Base-by-base conservation (phyloP, 2,113 vertebrate genomes). In the Pica pica region DNA sequence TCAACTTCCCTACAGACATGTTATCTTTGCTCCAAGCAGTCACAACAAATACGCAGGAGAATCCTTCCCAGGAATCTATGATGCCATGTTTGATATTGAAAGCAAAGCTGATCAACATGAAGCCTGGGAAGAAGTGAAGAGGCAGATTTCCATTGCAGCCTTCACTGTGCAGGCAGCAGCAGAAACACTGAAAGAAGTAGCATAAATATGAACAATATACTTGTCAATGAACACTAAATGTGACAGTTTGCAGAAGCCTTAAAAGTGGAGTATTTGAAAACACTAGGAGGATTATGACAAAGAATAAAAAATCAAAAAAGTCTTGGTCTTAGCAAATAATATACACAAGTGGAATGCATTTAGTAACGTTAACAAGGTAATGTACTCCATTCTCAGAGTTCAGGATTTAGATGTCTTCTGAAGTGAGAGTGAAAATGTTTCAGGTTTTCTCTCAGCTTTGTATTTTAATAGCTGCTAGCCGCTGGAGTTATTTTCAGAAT, bases 11-110 rank as follows among this genome's bases (percentile, higher is more conserved):
- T 39, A 79, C 95, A 99, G 99, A 81, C 99, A 99, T 12, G 28
- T 99, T 23, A 98, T 99, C 83, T 99, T 99, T 70, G 99, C 99
- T 83, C 99, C 99, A 49, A 99, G 99, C 97, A 99, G 98, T 75
- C 98, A 99, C 93, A 99, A 99, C 95, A 99, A 99, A 93, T 99
- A 99, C 0, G 98, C 98, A 5, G 99, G 99, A 3, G 98, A 99
- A 92, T 99, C 99, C 24, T 99, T 99, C 92, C 99, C 99, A 0
- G 99, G 99, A 63, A 99, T 99, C 95, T 99, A 98, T 2, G 99
- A 99, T 71, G 98, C 99, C 76, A 70, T 99, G 95, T 99, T 99
- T 92, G 98, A 99, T 93, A 99, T 99, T 0, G 83, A 98, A 93
- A 98, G 92, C 79, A 97, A 98, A 47, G 64, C 16, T 8, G 97